Conservation (phyloP, 2,113 vertebrate genomes). For the Hoplias malabaricus region DNA sequence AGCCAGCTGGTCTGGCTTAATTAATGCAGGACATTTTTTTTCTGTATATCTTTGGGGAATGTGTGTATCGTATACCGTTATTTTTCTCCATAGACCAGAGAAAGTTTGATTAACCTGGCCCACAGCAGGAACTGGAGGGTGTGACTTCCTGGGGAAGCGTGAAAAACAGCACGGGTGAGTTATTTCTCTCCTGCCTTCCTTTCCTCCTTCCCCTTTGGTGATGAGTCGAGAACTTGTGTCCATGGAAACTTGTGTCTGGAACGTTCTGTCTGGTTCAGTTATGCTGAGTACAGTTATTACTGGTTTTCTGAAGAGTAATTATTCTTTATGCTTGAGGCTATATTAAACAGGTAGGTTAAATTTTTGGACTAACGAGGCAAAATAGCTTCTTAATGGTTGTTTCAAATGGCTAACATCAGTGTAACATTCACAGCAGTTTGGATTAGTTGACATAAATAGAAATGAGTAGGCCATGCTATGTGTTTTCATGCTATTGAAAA, state of each 20-base stretch:
- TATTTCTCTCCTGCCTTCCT: constrained; percentile 65
- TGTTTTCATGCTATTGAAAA: no score
- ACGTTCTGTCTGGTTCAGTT: neutral
- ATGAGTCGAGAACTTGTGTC: constrained; percentile 46
- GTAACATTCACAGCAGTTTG: neutral
- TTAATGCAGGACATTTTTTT: constrained; percentile 76
- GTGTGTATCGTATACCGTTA: constrained; percentile 69
- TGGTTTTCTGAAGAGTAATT: neutral
- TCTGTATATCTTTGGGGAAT: no score
- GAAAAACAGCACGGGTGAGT: constrained; percentile 89
- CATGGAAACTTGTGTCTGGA: constrained; percentile 48
- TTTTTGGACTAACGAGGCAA: neutral
- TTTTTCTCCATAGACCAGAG: constrained; percentile 71
- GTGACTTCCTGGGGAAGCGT: constrained; percentile 94
- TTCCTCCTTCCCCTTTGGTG: constrained; percentile 44
- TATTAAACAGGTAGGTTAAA: neutral
- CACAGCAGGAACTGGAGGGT: constrained; percentile 94
- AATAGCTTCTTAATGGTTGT: neutral
- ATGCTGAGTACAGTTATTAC: neutral
- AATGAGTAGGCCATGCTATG: neutral
- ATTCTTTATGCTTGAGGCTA: neutral
- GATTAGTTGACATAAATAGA: neutral
- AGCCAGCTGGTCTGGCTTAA: constrained; percentile 99
- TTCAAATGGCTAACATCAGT: neutral
- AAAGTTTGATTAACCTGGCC: constrained; percentile 78